phyloP scores from a whole-genome alignment of 2,113 vertebrate genomes.

The Zosterops hypoxanthus region DNA sequence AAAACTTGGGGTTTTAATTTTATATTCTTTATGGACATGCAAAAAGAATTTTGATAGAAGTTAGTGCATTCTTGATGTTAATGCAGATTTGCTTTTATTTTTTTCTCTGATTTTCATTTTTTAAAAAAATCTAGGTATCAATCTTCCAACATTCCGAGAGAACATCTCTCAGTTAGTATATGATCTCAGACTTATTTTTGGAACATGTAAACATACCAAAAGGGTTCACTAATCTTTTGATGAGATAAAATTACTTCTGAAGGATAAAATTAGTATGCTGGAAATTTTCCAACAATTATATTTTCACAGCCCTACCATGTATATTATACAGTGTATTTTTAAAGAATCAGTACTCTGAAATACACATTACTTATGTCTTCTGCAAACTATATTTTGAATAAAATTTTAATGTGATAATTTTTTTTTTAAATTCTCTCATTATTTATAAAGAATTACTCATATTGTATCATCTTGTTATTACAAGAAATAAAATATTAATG shows the following conservation, averaged over 20 bases:
- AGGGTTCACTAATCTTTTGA: conserved; percentile 22
- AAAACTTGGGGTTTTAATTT: background rate
- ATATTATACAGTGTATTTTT: background rate
- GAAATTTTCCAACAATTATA: conserved; percentile 9
- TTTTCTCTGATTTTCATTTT: background rate
- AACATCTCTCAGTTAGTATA: background rate
- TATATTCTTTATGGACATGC: background rate
- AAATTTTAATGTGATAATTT: background rate
- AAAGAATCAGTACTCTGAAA: background rate
- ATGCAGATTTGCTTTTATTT: background rate
- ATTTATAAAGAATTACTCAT: background rate
- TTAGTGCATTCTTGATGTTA: background rate
- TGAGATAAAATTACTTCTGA: conserved; percentile 59
- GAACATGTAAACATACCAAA: conserved; percentile 6
- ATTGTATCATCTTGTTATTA: background rate
- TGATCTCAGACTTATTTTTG: conserved; percentile 50
- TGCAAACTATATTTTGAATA: background rate
- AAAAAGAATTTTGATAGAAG: background rate
- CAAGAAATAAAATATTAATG: background rate
- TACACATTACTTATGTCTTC: background rate
- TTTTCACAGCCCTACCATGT: background rate
- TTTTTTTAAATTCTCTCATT: background rate
- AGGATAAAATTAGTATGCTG: conserved; percentile 41
- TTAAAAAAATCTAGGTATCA: background rate
- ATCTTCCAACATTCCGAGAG: background rate